A percentile compares a stretch with the other conserved stretches of the same genome.
Evolutionary conservation across 1,140 invertebrate species (phyloP).

Genomic region (Diabrotica undecimpunctata): DNA sequence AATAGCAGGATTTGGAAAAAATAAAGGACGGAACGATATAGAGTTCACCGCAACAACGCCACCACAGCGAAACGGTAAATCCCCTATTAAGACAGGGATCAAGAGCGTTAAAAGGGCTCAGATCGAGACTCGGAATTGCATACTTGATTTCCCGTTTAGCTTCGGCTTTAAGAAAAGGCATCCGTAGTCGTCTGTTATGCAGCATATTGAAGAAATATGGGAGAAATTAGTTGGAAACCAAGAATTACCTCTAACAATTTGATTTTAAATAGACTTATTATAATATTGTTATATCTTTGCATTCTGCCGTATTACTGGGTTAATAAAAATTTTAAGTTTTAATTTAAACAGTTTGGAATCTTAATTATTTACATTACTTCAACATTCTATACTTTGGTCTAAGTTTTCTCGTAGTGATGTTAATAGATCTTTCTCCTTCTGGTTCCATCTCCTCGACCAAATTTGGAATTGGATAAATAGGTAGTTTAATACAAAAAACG

Average conservation of each 20-base stretch:
- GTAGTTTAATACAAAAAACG: no score
- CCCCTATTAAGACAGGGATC: conserved; percentile 30
- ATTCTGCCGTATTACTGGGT: no score
- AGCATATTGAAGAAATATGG: neutral
- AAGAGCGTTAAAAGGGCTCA: conserved; percentile 24
- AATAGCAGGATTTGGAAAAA: conserved; percentile 6
- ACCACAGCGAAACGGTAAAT: conserved; percentile 18
- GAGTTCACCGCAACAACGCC: conserved; percentile 11
- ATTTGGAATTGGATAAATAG: no score
- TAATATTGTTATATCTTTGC: no score
- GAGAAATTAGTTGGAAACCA: no score
- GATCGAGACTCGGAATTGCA: conserved; percentile 27
- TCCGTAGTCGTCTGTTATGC: neutral
- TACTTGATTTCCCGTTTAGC: conserved; percentile 10
- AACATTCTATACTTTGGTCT: no score
- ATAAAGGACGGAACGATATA: conserved; percentile 22
- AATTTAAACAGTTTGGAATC: no score
- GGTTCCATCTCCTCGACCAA: no score
- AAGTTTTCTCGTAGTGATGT: no score
- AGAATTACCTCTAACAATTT: neutral
- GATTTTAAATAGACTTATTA: neutral
- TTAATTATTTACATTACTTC: no score
- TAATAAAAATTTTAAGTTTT: no score
- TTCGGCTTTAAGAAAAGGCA: neutral
- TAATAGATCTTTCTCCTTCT: no score